Conservation (phyloP, 2,888 invertebrate species). For the Isotomurus palustris region DNA sequence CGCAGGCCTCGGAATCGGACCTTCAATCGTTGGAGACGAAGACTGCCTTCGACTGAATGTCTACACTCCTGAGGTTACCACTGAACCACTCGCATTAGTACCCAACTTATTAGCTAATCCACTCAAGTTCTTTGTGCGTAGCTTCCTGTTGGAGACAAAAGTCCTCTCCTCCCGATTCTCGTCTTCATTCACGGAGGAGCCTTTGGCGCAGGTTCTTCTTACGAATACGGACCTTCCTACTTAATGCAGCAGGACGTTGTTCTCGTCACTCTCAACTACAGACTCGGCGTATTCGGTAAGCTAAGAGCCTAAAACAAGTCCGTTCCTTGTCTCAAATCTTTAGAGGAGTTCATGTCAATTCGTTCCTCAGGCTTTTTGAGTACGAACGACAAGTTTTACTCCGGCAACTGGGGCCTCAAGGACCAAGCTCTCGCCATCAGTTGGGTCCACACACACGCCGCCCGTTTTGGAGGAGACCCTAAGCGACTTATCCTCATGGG, state of each 20-base stretch:
- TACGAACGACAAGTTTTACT: conserved; percentile 13
- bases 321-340: background rate
- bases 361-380: conserved; percentile 24
- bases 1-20: background rate
- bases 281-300: conserved; percentile 25
- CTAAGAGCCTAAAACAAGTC: too few relatives aligned
- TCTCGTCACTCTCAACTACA: conserved; percentile 23
- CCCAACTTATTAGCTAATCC: conserved; percentile 5
- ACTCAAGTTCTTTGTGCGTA: background rate
- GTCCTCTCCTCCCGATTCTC: conserved; percentile 7
- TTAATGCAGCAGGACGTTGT: conserved; percentile 22
- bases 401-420: conserved; percentile 28
- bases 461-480: conserved; percentile 22
- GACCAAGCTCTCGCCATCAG: conserved; percentile 19
- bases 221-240: conserved; percentile 27
- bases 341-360: background rate
- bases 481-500: conserved; percentile 10
- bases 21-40: too few relatives aligned
- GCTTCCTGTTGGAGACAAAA: background rate
- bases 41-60: conserved; percentile 19
- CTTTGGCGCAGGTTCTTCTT: conserved; percentile 11
- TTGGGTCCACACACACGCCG: conserved; percentile 17
- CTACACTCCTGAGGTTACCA: conserved; percentile 19
- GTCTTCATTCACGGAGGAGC: conserved; percentile 29
- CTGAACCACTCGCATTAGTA: conserved; percentile 11